Conservation (phyloP, 2,113 vertebrate genomes). For the Caranx melampygus region DNA sequence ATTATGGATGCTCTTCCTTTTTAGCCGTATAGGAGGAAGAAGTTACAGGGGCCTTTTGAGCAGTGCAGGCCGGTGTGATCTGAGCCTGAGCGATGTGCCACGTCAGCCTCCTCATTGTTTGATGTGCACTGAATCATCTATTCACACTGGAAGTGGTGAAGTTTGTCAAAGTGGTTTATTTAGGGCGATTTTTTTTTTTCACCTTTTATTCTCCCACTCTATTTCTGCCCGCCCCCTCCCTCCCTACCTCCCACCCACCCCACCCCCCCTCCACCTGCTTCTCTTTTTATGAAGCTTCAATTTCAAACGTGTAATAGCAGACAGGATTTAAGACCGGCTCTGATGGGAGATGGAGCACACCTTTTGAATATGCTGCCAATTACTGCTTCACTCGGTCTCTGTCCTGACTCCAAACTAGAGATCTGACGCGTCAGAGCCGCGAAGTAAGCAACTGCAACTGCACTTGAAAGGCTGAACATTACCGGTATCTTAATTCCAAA, state of each 20-base stretch:
- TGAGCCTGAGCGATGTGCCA: constrained; percentile 40
- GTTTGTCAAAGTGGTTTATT: constrained; percentile 68
- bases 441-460: constrained; percentile 24
- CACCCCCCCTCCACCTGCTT: neutral
- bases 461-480: constrained; percentile 50
- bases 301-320: constrained; percentile 45
- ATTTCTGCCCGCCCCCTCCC: neutral
- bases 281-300: constrained; percentile 48
- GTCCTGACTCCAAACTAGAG: constrained; percentile 63
- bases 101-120: constrained; percentile 46
- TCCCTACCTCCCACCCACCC: neutral
- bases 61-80: constrained; percentile 30
- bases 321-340: constrained; percentile 42
- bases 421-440: constrained; percentile 48
- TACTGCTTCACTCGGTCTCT: constrained; percentile 46
- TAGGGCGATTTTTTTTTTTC: constrained; percentile 50
- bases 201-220: constrained; percentile 6
- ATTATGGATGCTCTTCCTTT: neutral
- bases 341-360: constrained; percentile 55
- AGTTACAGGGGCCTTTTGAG: constrained; percentile 12
- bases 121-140: constrained; percentile 45
- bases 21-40: constrained; percentile 4
- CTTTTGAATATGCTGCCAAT: constrained; percentile 72
- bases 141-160: constrained; percentile 34
- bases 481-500: constrained; percentile 39